Percentiles rank a stretch among this genome's conserved stretches.
Conservation (phyloP, 2,797 vertebrate species). For the Triplophysa bombifrons region DNA sequence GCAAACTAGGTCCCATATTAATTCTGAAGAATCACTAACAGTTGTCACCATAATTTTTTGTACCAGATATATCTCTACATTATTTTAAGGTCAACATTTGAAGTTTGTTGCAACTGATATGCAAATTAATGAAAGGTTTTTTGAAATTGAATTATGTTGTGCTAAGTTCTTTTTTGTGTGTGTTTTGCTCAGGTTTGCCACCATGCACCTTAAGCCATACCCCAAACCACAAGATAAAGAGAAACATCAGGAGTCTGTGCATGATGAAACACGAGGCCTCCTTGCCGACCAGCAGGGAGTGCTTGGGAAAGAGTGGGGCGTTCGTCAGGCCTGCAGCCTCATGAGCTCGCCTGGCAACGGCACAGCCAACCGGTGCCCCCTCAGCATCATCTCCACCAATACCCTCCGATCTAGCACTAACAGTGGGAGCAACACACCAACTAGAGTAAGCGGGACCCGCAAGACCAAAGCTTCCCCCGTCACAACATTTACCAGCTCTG, state of each 20-base stretch:
- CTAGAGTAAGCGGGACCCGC: slow-evolving; percentile 56
- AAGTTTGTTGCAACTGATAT: neutral
- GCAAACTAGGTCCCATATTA: neutral
- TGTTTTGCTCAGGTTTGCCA: slow-evolving; percentile 74
- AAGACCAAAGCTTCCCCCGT: slow-evolving; percentile 65
- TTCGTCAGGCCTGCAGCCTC: slow-evolving; percentile 63
- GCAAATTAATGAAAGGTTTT: neutral
- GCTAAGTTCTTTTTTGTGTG: neutral
- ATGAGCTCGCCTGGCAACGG: slow-evolving; percentile 53
- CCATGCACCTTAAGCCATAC: slow-evolving; percentile 89
- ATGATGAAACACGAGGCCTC: slow-evolving; percentile 64
- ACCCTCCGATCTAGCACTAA: slow-evolving; percentile 71
- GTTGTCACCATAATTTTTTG: neutral
- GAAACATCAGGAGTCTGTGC: slow-evolving; percentile 71
- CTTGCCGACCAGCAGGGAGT: slow-evolving; percentile 69
- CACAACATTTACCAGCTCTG: slow-evolving; percentile 55
- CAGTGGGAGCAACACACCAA: slow-evolving; percentile 1
- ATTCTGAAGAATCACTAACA: neutral
- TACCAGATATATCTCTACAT: neutral
- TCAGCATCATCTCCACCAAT: slow-evolving; percentile 82
- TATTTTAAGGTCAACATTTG: neutral
- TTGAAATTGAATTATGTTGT: too few relatives aligned
- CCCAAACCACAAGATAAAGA: slow-evolving; percentile 84
- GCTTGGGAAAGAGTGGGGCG: slow-evolving; percentile 68
- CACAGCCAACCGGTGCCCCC: slow-evolving; percentile 73